These are phyloP conservation scores for Oncorhynchus keta DNA, from an alignment of 2,113 vertebrate genomes.

Conservation along the genomic window DNA sequence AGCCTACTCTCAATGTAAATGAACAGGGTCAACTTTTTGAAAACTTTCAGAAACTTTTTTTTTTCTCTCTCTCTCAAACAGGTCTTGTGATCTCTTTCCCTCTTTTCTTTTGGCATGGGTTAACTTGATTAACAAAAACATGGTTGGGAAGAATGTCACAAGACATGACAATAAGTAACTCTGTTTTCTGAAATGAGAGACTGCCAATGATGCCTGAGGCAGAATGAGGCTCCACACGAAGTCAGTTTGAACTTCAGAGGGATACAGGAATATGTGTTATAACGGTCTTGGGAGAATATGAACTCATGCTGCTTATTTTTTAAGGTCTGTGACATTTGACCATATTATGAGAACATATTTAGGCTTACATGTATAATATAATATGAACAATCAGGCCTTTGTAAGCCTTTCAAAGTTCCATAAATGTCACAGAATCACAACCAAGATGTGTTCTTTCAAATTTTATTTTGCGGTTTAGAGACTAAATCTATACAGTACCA, in stretches of 20 bases:
- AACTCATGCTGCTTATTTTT: too few relatives aligned
- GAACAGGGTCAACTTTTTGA: not conserved
- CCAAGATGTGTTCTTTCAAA: not conserved
- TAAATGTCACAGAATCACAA: not conserved
- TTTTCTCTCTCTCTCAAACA: not conserved
- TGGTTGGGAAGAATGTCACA: slow-evolving; percentile 59
- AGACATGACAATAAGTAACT: slow-evolving; percentile 54
- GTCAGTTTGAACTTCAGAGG: slow-evolving; percentile 47
- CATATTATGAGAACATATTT: too few relatives aligned
- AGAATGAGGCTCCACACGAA: slow-evolving; percentile 21
- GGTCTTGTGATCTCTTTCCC: slow-evolving; percentile 46
- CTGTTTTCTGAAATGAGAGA: slow-evolving; percentile 40
- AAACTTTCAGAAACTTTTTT: slow-evolving; percentile 10
- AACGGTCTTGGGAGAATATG: too few relatives aligned
- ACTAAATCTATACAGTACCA: not conserved
- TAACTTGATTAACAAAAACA: slow-evolving; percentile 20
- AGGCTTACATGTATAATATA: too few relatives aligned
- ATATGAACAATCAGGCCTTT: not conserved
- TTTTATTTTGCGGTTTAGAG: too few relatives aligned
- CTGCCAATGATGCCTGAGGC: slow-evolving; percentile 31
- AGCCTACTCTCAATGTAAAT: not conserved
- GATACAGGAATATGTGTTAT: too few relatives aligned
- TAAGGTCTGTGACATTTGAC: too few relatives aligned
- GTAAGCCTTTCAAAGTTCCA: not conserved
- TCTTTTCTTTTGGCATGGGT: slow-evolving; percentile 11